phyloP scores from a whole-genome alignment of 2,113 vertebrate genomes.

The Pedionomus torquatus region DNA sequence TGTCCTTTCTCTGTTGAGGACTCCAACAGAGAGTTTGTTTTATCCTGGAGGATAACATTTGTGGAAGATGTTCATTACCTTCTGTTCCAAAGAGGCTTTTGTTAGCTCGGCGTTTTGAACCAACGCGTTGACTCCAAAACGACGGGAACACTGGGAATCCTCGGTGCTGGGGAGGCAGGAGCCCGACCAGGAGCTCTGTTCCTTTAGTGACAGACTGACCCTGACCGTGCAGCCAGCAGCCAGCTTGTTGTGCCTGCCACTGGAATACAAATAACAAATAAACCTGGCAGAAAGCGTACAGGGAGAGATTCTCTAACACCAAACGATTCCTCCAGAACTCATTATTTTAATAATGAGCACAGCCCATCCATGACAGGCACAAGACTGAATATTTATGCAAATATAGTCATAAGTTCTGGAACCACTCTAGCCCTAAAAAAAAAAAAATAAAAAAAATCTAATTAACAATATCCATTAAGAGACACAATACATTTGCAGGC shows the following conservation, averaged over 20 bases:
- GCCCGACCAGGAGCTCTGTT: neutral
- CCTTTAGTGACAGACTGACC: neutral
- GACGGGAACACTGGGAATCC: neutral
- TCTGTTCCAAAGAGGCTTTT: neutral
- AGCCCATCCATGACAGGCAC: slow-evolving; percentile 9
- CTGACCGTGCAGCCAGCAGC: neutral
- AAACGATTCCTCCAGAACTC: neutral
- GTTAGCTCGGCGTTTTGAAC: neutral
- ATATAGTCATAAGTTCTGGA: slow-evolving; percentile 20
- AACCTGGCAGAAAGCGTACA: neutral
- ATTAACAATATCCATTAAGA: slow-evolving; percentile 12
- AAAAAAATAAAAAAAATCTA: no score
- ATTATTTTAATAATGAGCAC: slow-evolving; percentile 26
- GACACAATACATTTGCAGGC: neutral
- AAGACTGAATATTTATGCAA: slow-evolving; percentile 31
- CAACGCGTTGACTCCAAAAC: neutral
- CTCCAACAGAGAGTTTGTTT: no score
- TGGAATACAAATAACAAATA: neutral
- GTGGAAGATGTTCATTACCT: neutral
- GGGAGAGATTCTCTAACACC: neutral
- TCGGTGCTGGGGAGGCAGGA: neutral
- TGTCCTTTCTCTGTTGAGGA: no score
- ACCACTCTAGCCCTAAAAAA: neutral
- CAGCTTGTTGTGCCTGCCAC: neutral
- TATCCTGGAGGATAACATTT: neutral